phyloP scores from a whole-genome alignment of 2,888 invertebrate genomes.

The Myopa tessellatipennis region DNA sequence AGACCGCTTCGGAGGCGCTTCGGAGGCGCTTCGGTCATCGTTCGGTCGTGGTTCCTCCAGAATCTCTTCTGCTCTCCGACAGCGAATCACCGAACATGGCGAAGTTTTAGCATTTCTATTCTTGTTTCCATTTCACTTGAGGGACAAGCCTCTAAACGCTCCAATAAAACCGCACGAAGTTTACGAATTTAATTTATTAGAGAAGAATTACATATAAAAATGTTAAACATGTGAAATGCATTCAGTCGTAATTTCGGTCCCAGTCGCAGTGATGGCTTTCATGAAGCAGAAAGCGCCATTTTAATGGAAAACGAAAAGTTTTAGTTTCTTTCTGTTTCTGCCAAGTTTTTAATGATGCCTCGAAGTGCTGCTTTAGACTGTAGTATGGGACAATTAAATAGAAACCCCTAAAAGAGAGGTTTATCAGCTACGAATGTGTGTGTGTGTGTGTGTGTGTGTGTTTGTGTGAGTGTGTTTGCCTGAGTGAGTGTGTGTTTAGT shows the following conservation, averaged over 20 bases:
- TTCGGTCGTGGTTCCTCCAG: too few relatives aligned
- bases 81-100: too few relatives aligned
- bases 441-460: not conserved
- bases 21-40: not conserved
- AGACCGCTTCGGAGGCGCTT: not conserved
- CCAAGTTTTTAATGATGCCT: not conserved
- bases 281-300: not conserved
- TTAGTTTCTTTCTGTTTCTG: not conserved
- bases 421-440: not conserved
- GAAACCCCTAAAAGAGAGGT: too few relatives aligned
- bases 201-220: not conserved
- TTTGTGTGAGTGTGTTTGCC: not conserved
- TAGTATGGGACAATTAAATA: not conserved
- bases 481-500: not conserved
- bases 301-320: not conserved
- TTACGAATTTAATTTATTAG: not conserved
- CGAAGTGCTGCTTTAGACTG: conserved; percentile 2
- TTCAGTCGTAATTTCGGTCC: not conserved
- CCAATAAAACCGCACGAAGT: not conserved
- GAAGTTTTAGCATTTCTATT: too few relatives aligned
- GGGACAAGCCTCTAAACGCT: too few relatives aligned
- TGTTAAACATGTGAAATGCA: conserved; percentile 7
- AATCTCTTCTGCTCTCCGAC: too few relatives aligned
- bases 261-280: not conserved
- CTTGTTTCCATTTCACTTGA: too few relatives aligned